Base-by-base conservation (phyloP, 2,113 vertebrate species). In the Clinocottus analis region DNA sequence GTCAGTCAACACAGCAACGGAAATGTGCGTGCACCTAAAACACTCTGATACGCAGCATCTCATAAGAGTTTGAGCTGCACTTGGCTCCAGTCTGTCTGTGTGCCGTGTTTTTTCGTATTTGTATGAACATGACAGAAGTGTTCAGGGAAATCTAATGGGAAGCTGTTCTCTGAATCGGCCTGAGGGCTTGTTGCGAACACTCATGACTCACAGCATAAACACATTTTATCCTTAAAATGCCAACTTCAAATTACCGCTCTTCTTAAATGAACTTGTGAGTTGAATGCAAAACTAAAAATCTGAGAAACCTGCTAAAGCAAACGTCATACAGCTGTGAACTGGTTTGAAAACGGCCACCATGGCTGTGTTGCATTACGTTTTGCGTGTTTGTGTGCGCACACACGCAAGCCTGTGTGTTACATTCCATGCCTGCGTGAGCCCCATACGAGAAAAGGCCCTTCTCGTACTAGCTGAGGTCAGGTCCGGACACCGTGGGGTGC, bases 381-480 rank as follows among this genome's bases (percentile, higher is more conserved):
- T 75, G 84, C 56, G 51, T 78, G 65, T 79, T 61, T 39, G 37
- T 56, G 37, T 51, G 43, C 39, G 19, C 19, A 37, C 39, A 2
- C 35, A 53, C 49, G 55, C 56, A 17, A 33, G 51, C 51, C 25
- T 72, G 62, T 55, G 75, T 80, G 64, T 67, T 62, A 67, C 65
- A 87, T 85, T 89, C 71, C 64, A 77, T 59, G 68, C 61, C 47
- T 82, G 67, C 81, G 43, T 71, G 79, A 84, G 61, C 63, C 35
- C 47, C 33, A 8, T 43, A 49, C 3, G 5, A 80, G 67, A 58
- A 77, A 64, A 60, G 56, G 61, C 61, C 63, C 56, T 23, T 75
- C 60, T 87, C 71, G 62, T 68, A 80, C 60, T 80, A 79, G 83
- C 85, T 89, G 76, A 89, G 91, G 90, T 90, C 92, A 91, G 79